Evolutionary conservation across 2,113 vertebrate species (phyloP).

Genomic region (Dromas ardeola): DNA sequence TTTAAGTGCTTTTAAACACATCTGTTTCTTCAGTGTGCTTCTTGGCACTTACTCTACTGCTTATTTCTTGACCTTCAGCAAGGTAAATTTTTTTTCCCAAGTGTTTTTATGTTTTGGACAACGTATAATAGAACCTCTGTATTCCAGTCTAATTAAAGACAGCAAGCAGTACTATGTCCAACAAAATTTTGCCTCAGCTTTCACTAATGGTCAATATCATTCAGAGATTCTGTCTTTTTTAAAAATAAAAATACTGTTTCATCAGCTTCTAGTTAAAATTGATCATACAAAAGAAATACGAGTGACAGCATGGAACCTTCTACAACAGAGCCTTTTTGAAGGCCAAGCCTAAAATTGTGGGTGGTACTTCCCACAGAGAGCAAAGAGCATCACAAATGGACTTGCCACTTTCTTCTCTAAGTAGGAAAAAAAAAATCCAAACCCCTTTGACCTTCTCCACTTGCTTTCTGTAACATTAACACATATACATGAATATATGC

Average conservation of each 20-base stretch:
- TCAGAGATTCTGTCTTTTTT: not conserved
- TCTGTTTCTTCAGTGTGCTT: not conserved
- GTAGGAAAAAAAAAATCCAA: not conserved
- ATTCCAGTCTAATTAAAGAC: conserved; percentile 37
- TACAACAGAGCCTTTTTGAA: not conserved
- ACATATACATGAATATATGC: not conserved
- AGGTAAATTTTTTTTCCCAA: not conserved
- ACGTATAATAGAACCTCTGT: not conserved
- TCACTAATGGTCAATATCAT: not conserved
- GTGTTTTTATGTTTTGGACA: not conserved
- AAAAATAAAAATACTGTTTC: not conserved
- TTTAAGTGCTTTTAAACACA: conserved; percentile 5
- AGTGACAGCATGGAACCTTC: not conserved
- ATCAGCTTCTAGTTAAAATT: not conserved
- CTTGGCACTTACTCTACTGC: not conserved
- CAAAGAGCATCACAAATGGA: not conserved
- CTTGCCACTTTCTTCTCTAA: not conserved
- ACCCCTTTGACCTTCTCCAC: not conserved
- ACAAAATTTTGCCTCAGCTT: conserved; percentile 15
- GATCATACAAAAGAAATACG: not conserved
- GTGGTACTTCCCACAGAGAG: not conserved
- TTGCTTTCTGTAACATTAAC: not conserved
- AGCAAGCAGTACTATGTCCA: not conserved
- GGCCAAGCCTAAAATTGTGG: not conserved
- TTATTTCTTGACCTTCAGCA: conserved; percentile 36